Evolutionary conservation across 2,888 invertebrate species (phyloP).

Genomic region (Troides aeacus): DNA sequence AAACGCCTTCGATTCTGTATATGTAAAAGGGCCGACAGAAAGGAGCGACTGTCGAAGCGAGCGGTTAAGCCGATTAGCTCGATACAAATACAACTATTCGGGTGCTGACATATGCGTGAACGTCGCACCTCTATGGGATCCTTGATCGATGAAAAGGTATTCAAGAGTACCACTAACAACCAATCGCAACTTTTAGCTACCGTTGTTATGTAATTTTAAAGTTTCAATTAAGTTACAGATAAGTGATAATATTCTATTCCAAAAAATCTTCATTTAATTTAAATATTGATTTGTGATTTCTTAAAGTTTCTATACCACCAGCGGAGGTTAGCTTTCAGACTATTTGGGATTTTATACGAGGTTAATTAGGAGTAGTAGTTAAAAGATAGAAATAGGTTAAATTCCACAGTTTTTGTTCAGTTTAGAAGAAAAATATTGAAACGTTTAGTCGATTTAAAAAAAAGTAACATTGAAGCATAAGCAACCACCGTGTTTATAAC

Average conservation of each 20-base stretch:
- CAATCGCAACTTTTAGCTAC: slow-evolving; percentile 10
- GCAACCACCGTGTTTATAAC: slow-evolving; percentile 12
- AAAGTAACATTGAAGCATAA: not conserved
- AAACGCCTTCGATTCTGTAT: slow-evolving; percentile 69
- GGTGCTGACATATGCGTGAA: slow-evolving; percentile 59
- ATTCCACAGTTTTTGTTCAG: no score
- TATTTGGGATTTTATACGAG: no score
- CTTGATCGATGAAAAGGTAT: slow-evolving; percentile 24
- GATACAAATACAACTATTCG: slow-evolving; percentile 67
- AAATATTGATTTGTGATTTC: no score
- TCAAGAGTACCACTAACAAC: slow-evolving; percentile 12
- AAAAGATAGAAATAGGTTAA: no score
- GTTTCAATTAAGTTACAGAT: not conserved
- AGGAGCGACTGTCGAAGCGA: slow-evolving; percentile 53
- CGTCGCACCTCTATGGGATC: slow-evolving; percentile 49
- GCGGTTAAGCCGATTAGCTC: slow-evolving; percentile 74
- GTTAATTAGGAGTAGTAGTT: no score
- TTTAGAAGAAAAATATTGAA: no score
- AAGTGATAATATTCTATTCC: not conserved
- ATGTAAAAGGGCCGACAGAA: slow-evolving; percentile 52
- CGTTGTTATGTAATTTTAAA: not conserved
- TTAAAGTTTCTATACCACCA: no score
- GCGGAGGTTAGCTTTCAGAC: no score
- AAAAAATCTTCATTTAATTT: not conserved
- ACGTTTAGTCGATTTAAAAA: not conserved